Base-by-base conservation (phyloP, 2,888 invertebrate species). In the Abrostola tripartita region DNA sequence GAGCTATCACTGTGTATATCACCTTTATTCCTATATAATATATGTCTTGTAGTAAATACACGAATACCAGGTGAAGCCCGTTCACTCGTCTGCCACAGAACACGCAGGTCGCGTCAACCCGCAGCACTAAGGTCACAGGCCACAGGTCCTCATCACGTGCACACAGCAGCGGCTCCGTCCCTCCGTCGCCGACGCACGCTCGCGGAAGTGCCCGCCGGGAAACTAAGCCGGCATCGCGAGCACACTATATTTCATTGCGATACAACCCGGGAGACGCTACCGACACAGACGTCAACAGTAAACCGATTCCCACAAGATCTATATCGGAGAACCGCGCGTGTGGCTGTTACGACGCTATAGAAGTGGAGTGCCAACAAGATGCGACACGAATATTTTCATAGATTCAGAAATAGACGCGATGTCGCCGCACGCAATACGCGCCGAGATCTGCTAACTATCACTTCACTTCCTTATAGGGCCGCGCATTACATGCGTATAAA, bases 371-470 rank as follows among this genome's bases (percentile, higher is more conserved):
- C 75, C 78, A 74, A 82, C 86, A 82, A 83, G 76, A 87, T 85
- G 87, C 84, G 90, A 90, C 90, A 88, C 82, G 82, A 90, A 90
- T 91, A 90, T 89, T 88, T 87, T 86, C 87, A 85, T 87, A 84
- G 82, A 81, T 80, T 86, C 89, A 85, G 85, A 90, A 91, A 91
- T 91, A 91, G 88, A 79, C 75, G 61, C 74, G 75, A 70, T 68
- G 67, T 65, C 74, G 74, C 60, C 73, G 70, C 61, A 54, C 61
- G 36, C 74, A 24, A 24, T 24, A 24, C 24, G 24, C 68, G 38
- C 51, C 50, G 47, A 37, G 60, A 53, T 61, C 65, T 69, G 66
- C 67, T 56, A 57, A 65, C 67, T 65, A 68, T 60, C 70, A 63
- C 36, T 62, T 9, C 37, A 62, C 62, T 78, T 77, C 77, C 78